These are phyloP conservation scores for Caenorhabditis japonica DNA, from an alignment of 2,888 invertebrate species.

Conservation along the genomic window DNA sequence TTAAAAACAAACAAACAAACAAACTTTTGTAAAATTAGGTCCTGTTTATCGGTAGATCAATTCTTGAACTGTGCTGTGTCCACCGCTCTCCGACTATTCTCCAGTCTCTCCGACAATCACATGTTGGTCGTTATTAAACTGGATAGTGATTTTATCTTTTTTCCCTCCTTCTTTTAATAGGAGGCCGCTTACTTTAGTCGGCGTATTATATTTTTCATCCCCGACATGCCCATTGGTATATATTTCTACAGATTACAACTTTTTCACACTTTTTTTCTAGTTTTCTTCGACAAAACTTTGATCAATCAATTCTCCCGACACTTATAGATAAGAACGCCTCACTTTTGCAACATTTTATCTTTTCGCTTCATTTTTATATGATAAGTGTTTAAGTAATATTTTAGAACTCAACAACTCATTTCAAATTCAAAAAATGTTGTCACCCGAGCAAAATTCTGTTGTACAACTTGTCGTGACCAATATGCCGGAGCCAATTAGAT, in stretches of 20 bases:
- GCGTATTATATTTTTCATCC: too few relatives aligned
- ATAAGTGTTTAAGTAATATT: too few relatives aligned
- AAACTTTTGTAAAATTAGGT: background rate
- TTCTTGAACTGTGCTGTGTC: constrained; percentile 35
- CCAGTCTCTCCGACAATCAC: constrained; percentile 25
- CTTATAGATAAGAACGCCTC: too few relatives aligned
- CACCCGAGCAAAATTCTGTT: background rate
- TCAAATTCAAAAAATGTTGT: constrained; percentile 4
- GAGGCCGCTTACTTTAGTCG: background rate
- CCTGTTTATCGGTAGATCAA: constrained; percentile 21
- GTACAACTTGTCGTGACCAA: background rate
- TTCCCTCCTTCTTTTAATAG: background rate
- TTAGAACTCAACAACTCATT: too few relatives aligned
- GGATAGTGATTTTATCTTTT: constrained; percentile 38
- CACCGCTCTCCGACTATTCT: constrained; percentile 2
- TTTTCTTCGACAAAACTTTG: too few relatives aligned
- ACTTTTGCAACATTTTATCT: too few relatives aligned
- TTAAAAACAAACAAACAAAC: too few relatives aligned
- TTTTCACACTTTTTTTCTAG: too few relatives aligned
- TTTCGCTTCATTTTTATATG: too few relatives aligned
- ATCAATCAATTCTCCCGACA: too few relatives aligned
- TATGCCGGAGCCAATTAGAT: constrained; percentile 5
- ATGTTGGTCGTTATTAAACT: constrained; percentile 32
- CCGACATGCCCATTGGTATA: too few relatives aligned
- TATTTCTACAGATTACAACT: too few relatives aligned